Conservation (phyloP, 2,797 vertebrate genomes). For the Vespertilio murinus region DNA sequence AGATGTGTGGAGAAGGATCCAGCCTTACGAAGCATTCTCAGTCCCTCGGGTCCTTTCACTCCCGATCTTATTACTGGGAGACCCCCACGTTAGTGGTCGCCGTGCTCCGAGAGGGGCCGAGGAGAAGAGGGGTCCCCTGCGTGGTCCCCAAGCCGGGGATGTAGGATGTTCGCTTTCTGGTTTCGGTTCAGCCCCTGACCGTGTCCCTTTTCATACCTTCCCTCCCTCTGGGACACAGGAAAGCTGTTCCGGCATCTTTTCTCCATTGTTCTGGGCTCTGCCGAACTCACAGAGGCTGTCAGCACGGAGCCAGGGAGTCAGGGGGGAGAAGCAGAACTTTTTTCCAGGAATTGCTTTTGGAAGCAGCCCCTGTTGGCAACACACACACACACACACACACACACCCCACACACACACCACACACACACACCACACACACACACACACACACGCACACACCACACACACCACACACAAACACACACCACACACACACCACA, state of each 20-base stretch:
- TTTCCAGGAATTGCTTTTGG: constrained; percentile 39
- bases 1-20: background rate
- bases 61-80: background rate
- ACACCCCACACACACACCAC: too few species aligned
- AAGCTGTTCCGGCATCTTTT: background rate
- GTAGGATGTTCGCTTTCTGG: background rate
- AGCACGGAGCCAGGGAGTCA: background rate
- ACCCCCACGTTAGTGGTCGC: background rate
- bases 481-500: too few species aligned
- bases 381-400: rapidly evolving
- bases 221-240: background rate
- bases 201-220: background rate
- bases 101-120: background rate
- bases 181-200: background rate
- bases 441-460: too few species aligned
- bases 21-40: background rate
- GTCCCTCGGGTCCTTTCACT: background rate
- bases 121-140: background rate
- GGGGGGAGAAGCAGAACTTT: background rate
- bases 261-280: background rate
- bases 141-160: background rate
- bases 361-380: background rate
- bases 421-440: too few species aligned
- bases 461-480: too few species aligned
- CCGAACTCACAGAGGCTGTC: background rate